A percentile compares a stretch with the other conserved stretches of the same genome.
phyloP scores from a whole-genome alignment of 2,888 invertebrate genomes.

The Lobophora halterata region DNA sequence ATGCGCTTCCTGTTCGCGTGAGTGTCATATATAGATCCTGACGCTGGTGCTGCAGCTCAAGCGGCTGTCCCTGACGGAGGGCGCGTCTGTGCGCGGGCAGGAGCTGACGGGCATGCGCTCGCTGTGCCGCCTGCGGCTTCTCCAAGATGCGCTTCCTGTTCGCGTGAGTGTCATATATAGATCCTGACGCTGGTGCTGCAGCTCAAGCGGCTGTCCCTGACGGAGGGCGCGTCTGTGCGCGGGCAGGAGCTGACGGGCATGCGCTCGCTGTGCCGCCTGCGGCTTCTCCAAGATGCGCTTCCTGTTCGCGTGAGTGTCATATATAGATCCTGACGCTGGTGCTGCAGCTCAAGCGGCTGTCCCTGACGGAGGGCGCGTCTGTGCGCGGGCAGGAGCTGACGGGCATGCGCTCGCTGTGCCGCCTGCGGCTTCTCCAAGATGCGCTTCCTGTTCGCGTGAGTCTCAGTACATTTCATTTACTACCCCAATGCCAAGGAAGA shows the following conservation, averaged over 20 bases:
- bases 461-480: too few species aligned
- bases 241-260: conserved; percentile 90
- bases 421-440: conserved; percentile 85
- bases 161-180: too few species aligned
- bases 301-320: conserved; percentile 84
- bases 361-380: conserved; percentile 85
- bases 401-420: conserved; percentile 88
- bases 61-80: conserved; percentile 84
- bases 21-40: too few species aligned
- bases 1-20: conserved; percentile 87
- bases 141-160: conserved; percentile 88
- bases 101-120: conserved; percentile 90
- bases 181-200: conserved; percentile 85
- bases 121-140: conserved; percentile 86
- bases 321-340: conserved; percentile 84
- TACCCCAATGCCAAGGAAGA: too few species aligned
- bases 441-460: conserved; percentile 86
- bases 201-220: conserved; percentile 85
- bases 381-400: conserved; percentile 87
- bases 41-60: conserved; percentile 86
- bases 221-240: conserved; percentile 84
- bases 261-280: conserved; percentile 87
- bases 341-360: conserved; percentile 85
- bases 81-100: conserved; percentile 82
- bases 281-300: conserved; percentile 87